These are phyloP conservation scores for Thermophis baileyi DNA, from an alignment of 2,113 vertebrate genomes.

Conservation along the genomic window DNA sequence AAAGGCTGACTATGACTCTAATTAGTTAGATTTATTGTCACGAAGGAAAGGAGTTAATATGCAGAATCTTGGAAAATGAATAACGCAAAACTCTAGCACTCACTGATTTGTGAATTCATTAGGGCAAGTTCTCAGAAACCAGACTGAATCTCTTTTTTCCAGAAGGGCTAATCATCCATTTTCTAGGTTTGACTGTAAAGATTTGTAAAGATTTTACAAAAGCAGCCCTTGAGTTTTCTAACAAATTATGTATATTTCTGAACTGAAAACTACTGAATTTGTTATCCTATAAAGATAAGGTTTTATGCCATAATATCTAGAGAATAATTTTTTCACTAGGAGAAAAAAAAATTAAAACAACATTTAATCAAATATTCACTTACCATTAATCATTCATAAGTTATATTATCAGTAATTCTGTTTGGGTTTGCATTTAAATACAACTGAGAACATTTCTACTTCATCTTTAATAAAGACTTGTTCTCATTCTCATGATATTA, in stretches of 20 bases:
- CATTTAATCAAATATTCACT: constrained; percentile 43
- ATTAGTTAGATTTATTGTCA: background rate
- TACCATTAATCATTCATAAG: constrained; percentile 16
- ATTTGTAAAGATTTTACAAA: constrained; percentile 49
- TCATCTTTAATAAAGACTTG: background rate
- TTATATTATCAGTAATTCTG: constrained; percentile 13
- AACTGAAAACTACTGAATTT: constrained; percentile 35
- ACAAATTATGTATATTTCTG: constrained; percentile 48
- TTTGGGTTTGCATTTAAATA: constrained; percentile 11
- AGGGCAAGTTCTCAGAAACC: background rate
- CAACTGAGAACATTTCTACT: background rate
- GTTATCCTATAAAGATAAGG: constrained; percentile 29
- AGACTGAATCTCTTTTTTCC: background rate
- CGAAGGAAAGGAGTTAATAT: background rate
- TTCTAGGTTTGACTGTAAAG: constrained; percentile 53
- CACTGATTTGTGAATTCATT: background rate
- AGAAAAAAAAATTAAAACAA: constrained; percentile 9
- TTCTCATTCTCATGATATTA: constrained; percentile 6
- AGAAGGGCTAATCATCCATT: background rate
- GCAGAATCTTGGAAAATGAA: background rate
- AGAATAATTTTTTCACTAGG: constrained; percentile 27
- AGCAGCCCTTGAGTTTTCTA: constrained; percentile 27
- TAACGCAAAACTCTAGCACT: background rate
- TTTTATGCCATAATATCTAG: constrained; percentile 33
- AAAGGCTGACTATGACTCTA: background rate